These are phyloP conservation scores for Cassiopea andromeda DNA, from an alignment of 30 jellyfish, hydroid and myxozoan genomes.

Conservation along the genomic window DNA sequence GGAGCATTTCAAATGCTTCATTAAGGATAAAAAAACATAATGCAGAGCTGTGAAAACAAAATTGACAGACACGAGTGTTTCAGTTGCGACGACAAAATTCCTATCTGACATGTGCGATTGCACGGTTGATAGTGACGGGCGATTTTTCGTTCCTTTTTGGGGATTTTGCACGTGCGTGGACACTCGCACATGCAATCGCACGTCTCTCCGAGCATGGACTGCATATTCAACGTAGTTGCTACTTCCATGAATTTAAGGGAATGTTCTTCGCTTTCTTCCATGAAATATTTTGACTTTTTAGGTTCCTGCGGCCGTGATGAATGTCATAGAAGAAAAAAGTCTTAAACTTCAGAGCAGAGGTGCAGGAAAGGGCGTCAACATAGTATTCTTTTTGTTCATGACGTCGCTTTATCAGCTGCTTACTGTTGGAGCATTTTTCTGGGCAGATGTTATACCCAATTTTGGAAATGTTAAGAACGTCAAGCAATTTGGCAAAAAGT, in stretches of 20 bases:
- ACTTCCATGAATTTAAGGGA: neutral
- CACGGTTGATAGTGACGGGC: too few species aligned
- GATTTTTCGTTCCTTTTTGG: too few species aligned
- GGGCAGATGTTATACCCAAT: slow-evolving; percentile 66
- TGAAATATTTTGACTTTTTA: neutral
- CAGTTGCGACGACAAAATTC: too few species aligned
- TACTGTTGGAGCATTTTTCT: slow-evolving; percentile 33
- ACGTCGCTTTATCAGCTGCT: slow-evolving; percentile 47
- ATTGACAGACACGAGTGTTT: too few species aligned
- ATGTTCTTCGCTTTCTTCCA: neutral
- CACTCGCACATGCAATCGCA: too few species aligned
- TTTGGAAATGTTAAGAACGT: slow-evolving; percentile 49
- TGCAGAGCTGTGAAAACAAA: too few species aligned
- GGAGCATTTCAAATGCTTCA: too few species aligned
- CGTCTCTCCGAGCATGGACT: too few species aligned
- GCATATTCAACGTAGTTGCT: too few species aligned
- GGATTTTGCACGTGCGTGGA: too few species aligned
- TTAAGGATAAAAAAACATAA: too few species aligned
- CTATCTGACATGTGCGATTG: too few species aligned
- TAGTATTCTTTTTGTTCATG: slow-evolving; percentile 43
- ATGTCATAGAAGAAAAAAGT: slow-evolving; percentile 43
- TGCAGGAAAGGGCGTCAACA: slow-evolving; percentile 14
- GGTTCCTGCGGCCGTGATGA: slow-evolving; percentile 70
- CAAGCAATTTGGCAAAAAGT: slow-evolving; percentile 38
- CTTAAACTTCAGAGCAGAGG: slow-evolving; percentile 9